phyloP scores from a whole-genome alignment of 2,113 vertebrate genomes.

The Leptocoma aspasia region DNA sequence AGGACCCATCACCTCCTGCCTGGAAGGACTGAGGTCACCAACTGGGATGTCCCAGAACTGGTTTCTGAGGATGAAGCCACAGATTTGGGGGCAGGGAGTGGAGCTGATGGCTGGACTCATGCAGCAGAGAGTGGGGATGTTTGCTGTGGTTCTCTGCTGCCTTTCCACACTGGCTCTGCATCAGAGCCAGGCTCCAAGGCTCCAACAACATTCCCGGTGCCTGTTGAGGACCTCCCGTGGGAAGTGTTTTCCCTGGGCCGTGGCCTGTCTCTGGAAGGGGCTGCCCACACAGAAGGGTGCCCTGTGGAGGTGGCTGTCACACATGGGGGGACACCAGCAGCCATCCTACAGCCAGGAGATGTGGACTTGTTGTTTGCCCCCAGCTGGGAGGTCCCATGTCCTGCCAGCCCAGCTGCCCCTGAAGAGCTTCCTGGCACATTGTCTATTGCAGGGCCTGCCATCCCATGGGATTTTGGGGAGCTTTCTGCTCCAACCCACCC shows the following conservation, averaged over 20 bases:
- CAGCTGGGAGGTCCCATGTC: not conserved
- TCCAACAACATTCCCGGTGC: accelerated
- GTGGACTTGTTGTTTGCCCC: slow-evolving; percentile 11
- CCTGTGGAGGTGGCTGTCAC: not conserved
- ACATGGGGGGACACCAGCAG: not conserved
- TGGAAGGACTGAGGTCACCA: not conserved
- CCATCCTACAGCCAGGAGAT: slow-evolving; percentile 14
- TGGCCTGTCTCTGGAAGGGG: not conserved
- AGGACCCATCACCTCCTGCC: not conserved
- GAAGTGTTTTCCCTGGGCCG: not conserved
- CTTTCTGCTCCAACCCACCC: not conserved
- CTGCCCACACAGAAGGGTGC: not conserved
- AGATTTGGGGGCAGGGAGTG: not conserved
- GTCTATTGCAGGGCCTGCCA: not conserved
- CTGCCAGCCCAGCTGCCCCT: not conserved
- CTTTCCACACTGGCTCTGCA: not conserved
- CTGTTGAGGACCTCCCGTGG: not conserved
- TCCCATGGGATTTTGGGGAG: not conserved
- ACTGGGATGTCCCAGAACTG: slow-evolving; percentile 17
- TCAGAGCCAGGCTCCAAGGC: not conserved
- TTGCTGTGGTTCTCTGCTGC: not conserved
- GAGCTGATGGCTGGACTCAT: not conserved
- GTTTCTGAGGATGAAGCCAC: slow-evolving; percentile 10
- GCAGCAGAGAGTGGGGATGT: not conserved
- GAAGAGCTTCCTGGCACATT: not conserved